Percentiles rank a stretch among this genome's conserved stretches.
These are phyloP conservation scores for Cheirogaleus medius DNA, from an alignment of 2,113 vertebrate genomes.

Conservation along the genomic window DNA sequence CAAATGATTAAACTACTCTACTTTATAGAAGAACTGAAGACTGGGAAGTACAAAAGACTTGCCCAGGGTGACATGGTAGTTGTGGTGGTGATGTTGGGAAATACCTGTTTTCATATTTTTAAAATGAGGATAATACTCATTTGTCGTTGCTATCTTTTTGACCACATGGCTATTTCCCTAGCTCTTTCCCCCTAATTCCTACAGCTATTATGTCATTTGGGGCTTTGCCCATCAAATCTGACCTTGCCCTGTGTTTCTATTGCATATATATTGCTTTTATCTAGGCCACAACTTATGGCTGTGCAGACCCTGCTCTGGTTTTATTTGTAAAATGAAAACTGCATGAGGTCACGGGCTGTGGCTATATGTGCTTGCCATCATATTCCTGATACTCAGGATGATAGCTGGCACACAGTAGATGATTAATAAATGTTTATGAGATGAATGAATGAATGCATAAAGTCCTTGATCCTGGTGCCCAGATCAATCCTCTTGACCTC, in stretches of 20 bases:
- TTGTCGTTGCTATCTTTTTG: background rate
- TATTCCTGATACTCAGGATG: background rate
- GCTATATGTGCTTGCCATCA: background rate
- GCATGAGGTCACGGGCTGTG: background rate
- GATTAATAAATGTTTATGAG: background rate
- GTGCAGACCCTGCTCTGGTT: background rate
- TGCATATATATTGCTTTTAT: background rate
- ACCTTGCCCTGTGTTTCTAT: background rate
- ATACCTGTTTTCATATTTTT: background rate
- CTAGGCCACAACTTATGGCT: background rate
- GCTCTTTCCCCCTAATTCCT: background rate
- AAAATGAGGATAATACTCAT: background rate
- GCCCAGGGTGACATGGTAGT: background rate
- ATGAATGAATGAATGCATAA: conserved; percentile 29
- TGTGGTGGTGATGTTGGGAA: background rate
- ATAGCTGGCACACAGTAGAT: background rate
- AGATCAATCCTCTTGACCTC: background rate
- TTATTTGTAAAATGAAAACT: conserved; percentile 24
- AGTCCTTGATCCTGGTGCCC: background rate
- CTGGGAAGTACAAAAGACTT: conserved; percentile 11
- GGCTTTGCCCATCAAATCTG: background rate
- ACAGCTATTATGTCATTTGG: background rate
- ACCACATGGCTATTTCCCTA: background rate
- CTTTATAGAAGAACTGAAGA: conserved; percentile 28
- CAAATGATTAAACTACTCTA: background rate